Evolutionary conservation across 1,140 invertebrate species (phyloP).

Genomic region (Grapholita molesta): DNA sequence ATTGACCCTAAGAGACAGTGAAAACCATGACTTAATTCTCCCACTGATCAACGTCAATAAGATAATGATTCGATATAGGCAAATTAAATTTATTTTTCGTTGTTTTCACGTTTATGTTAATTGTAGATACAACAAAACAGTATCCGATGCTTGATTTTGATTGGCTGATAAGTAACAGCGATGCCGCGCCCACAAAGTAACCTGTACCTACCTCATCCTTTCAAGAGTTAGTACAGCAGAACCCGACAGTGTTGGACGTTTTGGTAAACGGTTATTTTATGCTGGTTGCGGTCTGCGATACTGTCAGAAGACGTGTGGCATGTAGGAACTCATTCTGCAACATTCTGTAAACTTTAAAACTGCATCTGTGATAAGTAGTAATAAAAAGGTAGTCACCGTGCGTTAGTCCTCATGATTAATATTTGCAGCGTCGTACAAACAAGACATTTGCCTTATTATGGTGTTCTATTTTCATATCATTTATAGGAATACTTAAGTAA

Average conservation of each 20-base stretch:
- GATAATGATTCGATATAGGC: neutral
- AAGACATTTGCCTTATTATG: neutral
- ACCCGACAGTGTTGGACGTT: slow-evolving; percentile 31
- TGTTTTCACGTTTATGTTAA: slow-evolving; percentile 70
- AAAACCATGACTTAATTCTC: neutral
- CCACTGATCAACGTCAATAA: slow-evolving; percentile 4
- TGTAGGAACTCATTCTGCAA: neutral
- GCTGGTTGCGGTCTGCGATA: slow-evolving; percentile 37
- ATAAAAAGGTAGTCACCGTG: neutral
- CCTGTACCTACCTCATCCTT: slow-evolving; percentile 47
- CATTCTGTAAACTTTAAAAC: neutral
- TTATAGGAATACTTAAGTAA: no score
- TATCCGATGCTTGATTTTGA: slow-evolving; percentile 78
- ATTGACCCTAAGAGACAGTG: neutral
- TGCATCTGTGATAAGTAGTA: neutral
- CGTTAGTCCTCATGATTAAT: neutral
- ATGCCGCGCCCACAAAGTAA: slow-evolving; percentile 60
- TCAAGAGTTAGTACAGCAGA: slow-evolving; percentile 46
- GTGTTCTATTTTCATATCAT: no score
- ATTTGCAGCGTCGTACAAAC: neutral
- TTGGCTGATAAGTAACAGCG: slow-evolving; percentile 74
- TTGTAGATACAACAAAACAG: slow-evolving; percentile 77
- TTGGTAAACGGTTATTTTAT: slow-evolving; percentile 52
- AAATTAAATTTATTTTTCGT: slow-evolving; percentile 28
- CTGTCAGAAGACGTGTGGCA: slow-evolving; percentile 20